Conservation (phyloP, 2,797 vertebrate species). For the Xenentodon cancila region DNA sequence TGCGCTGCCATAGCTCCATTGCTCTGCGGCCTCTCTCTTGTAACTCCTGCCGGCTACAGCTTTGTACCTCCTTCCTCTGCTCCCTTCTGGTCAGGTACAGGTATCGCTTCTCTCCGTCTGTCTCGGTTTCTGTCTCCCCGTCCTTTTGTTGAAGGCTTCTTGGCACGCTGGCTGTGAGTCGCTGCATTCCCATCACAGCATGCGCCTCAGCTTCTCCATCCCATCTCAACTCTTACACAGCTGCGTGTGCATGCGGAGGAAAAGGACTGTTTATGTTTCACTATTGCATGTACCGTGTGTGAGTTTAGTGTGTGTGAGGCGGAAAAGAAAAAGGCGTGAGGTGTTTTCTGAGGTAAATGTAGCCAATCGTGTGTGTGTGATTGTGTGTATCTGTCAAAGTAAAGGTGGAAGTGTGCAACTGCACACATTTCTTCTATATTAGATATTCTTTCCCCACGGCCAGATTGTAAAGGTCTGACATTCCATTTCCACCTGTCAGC, state of each 20-base stretch:
- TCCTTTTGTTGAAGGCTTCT: conserved; percentile 70
- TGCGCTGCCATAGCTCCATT: conserved; percentile 89
- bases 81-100: conserved; percentile 99
- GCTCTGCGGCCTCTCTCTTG: conserved; percentile 96
- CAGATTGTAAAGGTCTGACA: conserved; percentile 64
- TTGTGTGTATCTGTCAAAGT: conserved; percentile 50
- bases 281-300: conserved; percentile 39
- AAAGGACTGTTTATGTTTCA: conserved; percentile 19
- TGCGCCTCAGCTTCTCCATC: conserved; percentile 29
- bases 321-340: conserved; percentile 1
- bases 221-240: conserved; percentile 26
- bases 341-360: neutral
- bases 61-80: conserved; percentile 97
- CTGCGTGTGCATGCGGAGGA: conserved; percentile 29
- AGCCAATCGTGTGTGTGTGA: conserved; percentile 8
- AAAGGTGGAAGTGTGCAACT: conserved; percentile 58
- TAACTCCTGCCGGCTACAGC: conserved; percentile 96
- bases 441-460: conserved; percentile 58
- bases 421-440: conserved; percentile 52
- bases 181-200: conserved; percentile 29
- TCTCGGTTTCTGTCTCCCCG: conserved; percentile 44
- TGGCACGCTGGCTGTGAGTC: conserved; percentile 55
- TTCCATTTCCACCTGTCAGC: conserved; percentile 70
- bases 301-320: conserved; percentile 4
- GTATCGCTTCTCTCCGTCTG: conserved; percentile 69